A percentile compares a stretch with the other conserved stretches of the same genome.
Evolutionary conservation across 2,797 vertebrate species (phyloP).

Genomic region (Pteropus rufus): DNA sequence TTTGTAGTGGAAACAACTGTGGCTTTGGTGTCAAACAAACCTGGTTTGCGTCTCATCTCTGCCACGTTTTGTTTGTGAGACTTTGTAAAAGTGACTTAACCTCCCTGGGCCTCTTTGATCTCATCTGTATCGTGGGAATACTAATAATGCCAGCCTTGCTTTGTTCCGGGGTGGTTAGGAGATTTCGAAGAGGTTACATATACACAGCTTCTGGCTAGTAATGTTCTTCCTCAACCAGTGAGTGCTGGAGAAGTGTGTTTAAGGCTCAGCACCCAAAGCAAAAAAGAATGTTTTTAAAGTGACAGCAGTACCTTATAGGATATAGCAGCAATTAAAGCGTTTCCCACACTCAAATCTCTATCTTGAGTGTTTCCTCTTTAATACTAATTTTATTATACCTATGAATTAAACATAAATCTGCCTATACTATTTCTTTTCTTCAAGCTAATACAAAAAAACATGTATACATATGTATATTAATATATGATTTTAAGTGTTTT

Average conservation of each 20-base stretch:
- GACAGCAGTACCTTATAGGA: neutral
- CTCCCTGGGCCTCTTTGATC: neutral
- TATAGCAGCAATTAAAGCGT: neutral
- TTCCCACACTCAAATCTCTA: neutral
- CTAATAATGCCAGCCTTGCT: neutral
- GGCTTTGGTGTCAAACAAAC: neutral
- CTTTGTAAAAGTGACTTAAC: neutral
- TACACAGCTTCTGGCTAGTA: neutral
- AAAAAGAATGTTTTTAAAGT: neutral
- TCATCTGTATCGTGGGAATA: neutral
- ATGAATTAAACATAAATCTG: neutral
- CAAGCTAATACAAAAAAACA: neutral
- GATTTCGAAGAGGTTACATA: neutral
- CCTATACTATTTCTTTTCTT: neutral
- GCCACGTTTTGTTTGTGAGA: neutral
- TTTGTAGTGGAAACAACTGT: neutral
- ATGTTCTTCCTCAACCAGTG: neutral
- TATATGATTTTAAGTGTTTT: neutral
- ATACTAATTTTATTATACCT: slow-evolving; percentile 17
- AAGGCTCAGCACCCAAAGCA: neutral
- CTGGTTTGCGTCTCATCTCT: neutral
- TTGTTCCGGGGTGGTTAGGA: neutral
- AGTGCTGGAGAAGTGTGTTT: neutral
- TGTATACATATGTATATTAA: neutral
- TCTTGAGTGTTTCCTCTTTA: neutral